Percentiles rank a stretch among this genome's conserved stretches.
Conservation (phyloP, 2,888 invertebrate genomes). For the Cryptus armator region DNA sequence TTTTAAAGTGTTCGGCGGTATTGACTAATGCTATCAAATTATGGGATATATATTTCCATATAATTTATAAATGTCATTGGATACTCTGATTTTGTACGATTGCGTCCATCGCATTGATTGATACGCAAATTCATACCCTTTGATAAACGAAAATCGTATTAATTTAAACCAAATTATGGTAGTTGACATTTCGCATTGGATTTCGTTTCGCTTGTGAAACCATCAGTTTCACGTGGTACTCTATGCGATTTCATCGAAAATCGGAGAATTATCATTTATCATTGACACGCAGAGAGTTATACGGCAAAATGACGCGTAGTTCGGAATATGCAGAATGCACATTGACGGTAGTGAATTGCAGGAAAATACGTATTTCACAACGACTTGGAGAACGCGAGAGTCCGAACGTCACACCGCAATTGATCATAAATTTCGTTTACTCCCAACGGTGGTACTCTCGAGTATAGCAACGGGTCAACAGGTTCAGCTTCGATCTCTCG, state of each 20-base stretch:
- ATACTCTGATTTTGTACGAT: neutral
- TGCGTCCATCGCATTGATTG: neutral
- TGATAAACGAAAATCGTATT: constrained; percentile 19
- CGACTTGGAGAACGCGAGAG: constrained; percentile 33
- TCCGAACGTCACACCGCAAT: constrained; percentile 41
- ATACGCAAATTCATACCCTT: neutral
- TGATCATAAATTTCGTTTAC: constrained; percentile 48
- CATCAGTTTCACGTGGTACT: neutral
- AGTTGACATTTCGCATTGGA: neutral
- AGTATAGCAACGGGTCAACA: neutral
- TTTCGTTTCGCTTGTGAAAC: neutral
- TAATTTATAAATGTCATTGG: no score
- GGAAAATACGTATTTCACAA: constrained; percentile 55
- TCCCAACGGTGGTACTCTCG: neutral
- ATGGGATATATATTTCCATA: no score
- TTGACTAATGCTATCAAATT: no score
- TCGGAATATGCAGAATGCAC: neutral
- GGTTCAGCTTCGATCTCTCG: neutral
- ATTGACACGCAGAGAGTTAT: constrained; percentile 7
- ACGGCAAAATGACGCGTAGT: neutral
- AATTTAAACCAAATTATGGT: constrained; percentile 6
- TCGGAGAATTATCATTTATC: constrained; percentile 29
- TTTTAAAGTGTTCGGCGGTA: neutral
- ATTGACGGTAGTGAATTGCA: constrained; percentile 29
- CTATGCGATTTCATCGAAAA: constrained; percentile 1